Base-by-base conservation (phyloP, 53 echinoderm and acorn worm genomes). In the Echinarachnius parma region DNA sequence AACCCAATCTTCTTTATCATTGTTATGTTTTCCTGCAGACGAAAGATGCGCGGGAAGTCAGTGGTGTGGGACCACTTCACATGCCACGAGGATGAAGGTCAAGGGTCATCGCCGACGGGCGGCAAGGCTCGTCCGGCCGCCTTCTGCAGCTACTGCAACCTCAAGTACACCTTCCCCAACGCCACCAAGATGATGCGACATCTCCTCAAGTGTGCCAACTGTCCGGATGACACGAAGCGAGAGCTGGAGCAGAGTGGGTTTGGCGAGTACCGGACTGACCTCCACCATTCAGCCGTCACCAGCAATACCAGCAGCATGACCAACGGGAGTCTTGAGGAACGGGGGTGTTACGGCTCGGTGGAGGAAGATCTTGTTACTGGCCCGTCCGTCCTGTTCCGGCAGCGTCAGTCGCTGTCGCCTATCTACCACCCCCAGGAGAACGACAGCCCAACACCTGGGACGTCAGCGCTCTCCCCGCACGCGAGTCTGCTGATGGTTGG, bases 161-260 rank as follows among this genome's bases (percentile, higher is more conserved):
- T 70, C 33, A 70, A 70, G 54, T 70, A 70, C 54, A 53, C 70
- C 54, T 70, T 70, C 31, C 70, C 70, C 3, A 70, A 70, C 34
- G 70, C 70, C 33, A 70, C 70, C 35, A 70, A 70, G 54, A 70
- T 70, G 70, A 70, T 70, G 70, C 54, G 70, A 10, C 70, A 70
- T 25, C 35, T 70, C 32, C 70, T 70, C 11, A 52, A 53, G 23
- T 70, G 70, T 34, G 10, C 70, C 23, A 53, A 34, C 3, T 70
- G 70, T 15, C 70, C 70, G n/a, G 54, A 31, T n/a, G 70, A 49
- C 37, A 53, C 54, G 34, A 70, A 70, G 28, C 70, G 70, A 13
- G 70, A 70, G 54, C 50, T 70, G 34, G 70, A 70, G 18, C 70
- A 53, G 54, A 70, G 70, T 54, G 70, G 70, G 14, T 70, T 70